Evolutionary conservation across 2,888 invertebrate genomes (phyloP), one percentile per base, ranked within the genome.

Genomic region (Crematogaster levior): DNA sequence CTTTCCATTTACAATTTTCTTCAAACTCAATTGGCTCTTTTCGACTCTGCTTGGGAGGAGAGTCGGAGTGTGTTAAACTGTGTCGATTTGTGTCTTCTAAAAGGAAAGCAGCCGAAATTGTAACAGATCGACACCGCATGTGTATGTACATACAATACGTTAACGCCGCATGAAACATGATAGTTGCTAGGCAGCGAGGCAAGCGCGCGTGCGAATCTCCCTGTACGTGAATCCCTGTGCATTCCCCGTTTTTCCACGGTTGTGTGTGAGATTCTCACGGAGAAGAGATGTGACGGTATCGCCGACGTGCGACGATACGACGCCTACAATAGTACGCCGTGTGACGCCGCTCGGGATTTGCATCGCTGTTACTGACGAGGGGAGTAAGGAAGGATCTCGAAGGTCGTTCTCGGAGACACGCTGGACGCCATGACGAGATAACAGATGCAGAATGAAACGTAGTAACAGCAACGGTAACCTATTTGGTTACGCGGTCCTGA

Each of bases 371-470:
- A n/a, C 12, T 7, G 24, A 40, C 40, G 34, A 15, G 2, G 18
- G 12, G 15, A 21, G 24, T 4, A 12, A 58, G 10, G 7, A 61
- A 43, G 10, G 46, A 51, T 66, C 24, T 63, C 40, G 27, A 43
- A 66, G 51, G 72, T 70, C 80, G 85, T 73, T 68, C 83, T 84
- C 83, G 85, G 80, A 63, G 84, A 73, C 37, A 75, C 48, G n/a
- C 82, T 60, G 73, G 75, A 81, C 48, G 90, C 83, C 92, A 93
- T 92, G 92, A 94, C 92, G 94, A 94, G 94, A 93, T 94, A 94
- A 94, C 94, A 91, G 93, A 92, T 91, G 91, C 93, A 94, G 94
- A 94, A 94, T 94, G 94, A 94, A 92, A 92, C 92, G 93, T 93
- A 93, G 92, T 91, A 92, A 92, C 91, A 92, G 92, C 91, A 92